These are phyloP conservation scores for Maccullochella peelii DNA, from an alignment of 2,113 vertebrate species.

Conservation along the genomic window DNA sequence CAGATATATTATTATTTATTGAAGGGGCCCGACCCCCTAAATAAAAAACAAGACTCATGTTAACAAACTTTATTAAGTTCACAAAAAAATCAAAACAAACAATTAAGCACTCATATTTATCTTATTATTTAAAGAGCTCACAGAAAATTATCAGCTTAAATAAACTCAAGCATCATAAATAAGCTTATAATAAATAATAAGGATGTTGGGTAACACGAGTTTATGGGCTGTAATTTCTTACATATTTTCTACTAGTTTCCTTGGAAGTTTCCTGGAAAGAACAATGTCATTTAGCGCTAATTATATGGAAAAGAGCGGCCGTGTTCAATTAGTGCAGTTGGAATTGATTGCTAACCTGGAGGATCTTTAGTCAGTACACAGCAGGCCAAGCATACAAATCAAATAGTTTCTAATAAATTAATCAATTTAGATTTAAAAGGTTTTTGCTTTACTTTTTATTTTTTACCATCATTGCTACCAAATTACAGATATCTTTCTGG, in stretches of 20 bases:
- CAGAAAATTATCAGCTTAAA: slow-evolving; percentile 51
- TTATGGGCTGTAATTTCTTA: not conserved
- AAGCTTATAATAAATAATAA: slow-evolving; percentile 54
- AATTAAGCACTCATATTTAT: slow-evolving; percentile 31
- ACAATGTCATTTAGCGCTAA: not conserved
- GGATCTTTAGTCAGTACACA: not conserved
- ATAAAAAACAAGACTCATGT: not conserved
- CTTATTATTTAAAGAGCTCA: slow-evolving; percentile 38
- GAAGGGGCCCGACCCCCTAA: not conserved
- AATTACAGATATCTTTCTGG: not conserved
- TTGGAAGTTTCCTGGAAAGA: not conserved
- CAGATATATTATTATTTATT: too few species aligned
- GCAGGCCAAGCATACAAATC: not conserved
- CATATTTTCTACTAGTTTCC: not conserved
- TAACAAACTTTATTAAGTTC: slow-evolving; percentile 45
- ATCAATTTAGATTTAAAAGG: not conserved
- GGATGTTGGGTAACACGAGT: slow-evolving; percentile 5
- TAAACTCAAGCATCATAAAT: slow-evolving; percentile 61
- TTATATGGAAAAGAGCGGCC: not conserved
- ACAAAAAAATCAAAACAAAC: slow-evolving; percentile 28
- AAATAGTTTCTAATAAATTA: not conserved
- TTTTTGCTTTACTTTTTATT: too few species aligned
- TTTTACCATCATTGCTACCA: not conserved
- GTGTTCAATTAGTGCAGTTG: not conserved
- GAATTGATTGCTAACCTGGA: not conserved